Base-by-base conservation (phyloP, 2,888 invertebrate genomes). In the Acronicta alni region DNA sequence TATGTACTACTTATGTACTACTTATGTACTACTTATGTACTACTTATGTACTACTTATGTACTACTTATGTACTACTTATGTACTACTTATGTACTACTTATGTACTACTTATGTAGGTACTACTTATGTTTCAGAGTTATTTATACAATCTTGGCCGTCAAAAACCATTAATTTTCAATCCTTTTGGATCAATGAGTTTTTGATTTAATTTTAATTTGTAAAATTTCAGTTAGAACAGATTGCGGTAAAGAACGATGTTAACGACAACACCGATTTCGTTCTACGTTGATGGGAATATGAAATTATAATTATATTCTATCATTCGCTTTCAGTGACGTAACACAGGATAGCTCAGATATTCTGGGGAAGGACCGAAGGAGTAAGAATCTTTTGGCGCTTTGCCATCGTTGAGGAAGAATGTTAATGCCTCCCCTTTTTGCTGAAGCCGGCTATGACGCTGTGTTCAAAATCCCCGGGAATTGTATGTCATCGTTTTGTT, bases 391-490 rank as follows among this genome's bases (percentile, higher is more conserved):
- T 46, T 73, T 75, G 76, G 75, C 73, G 16, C 16, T 1, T 20
- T 63, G 75, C 76, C 75, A 75, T 43, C 49, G 55, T 30, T 58
- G 42, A 39, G 49, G 47, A 42, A 65, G 32, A 59, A 57, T 59
- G 45, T 17, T 59, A 46, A 65, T 59, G 35, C 46, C 26, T 45
- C 57, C 26, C 46, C 52, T 18, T 49, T 20, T 49, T 16, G 32
- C 47, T 47, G 23, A 51, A 63, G 41, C 17, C 14, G 20, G 41
- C 16, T 30, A 51, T 45, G 18, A 9, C 0, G 8, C 23, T 12
- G 9, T 5, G 30, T 54, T 49, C 44, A 37, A 57, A 73, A 41
- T 59, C 32, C 14, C 58, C 7, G 15, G 26, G 16, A 39, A 18
- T 30, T 14, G 16, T 57, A 35, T 30, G 23, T 44, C 41, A 46